Percentiles rank a stretch among this genome's conserved stretches.
phyloP scores from a whole-genome alignment of 2,888 invertebrate genomes.

The Deilephila elpenor region DNA sequence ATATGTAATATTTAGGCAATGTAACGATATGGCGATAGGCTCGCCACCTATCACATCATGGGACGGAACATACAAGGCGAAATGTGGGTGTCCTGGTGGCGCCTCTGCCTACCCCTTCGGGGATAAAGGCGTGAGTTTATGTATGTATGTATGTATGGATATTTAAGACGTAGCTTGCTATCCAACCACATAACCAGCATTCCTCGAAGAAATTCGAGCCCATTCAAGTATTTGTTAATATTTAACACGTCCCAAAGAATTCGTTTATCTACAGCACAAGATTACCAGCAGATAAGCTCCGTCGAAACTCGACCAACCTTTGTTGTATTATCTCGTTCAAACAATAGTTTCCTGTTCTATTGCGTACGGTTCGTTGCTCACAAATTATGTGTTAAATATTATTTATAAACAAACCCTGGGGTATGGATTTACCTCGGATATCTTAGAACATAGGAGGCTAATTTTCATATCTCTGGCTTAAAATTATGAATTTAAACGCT shows the following conservation, averaged over 20 bases:
- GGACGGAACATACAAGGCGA: no score
- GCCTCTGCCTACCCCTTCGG: no score
- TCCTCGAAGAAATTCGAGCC: conserved; percentile 13
- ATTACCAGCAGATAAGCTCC: conserved; percentile 72
- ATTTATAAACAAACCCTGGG: conserved; percentile 43
- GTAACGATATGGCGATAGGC: no score
- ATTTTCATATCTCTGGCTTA: no score
- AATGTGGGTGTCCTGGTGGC: no score
- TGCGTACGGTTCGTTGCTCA: conserved; percentile 50
- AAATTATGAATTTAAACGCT: no score
- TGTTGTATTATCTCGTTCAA: conserved; percentile 80
- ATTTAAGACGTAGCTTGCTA: not conserved
- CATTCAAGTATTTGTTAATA: conserved; percentile 65
- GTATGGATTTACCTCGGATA: not conserved
- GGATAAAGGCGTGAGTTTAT: no score
- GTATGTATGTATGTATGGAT: no score
- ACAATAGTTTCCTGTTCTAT: conserved; percentile 78
- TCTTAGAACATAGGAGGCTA: not conserved
- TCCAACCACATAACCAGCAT: not conserved
- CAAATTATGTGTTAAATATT: conserved; percentile 62
- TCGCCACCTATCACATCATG: no score
- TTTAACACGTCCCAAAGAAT: conserved; percentile 78
- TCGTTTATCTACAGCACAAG: conserved; percentile 74
- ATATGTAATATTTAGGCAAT: no score
- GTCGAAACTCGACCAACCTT: conserved; percentile 71